phyloP scores from a whole-genome alignment of 2,888 invertebrate genomes.

The Vesta saturnalis region DNA sequence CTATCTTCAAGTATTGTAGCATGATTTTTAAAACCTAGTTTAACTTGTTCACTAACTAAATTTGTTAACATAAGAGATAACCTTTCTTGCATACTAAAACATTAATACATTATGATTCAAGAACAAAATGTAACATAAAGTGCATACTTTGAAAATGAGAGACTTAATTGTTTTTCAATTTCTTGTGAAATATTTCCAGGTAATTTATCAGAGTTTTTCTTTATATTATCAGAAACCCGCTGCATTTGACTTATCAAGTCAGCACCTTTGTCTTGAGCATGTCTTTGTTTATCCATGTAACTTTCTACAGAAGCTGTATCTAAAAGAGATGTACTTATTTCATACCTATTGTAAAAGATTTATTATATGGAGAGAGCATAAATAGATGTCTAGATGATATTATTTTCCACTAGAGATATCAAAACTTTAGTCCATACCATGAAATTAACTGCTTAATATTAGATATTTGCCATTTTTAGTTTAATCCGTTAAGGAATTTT shows the following conservation, averaged over 20 bases:
- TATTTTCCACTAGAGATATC: too few relatives aligned
- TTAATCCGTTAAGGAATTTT: too few relatives aligned
- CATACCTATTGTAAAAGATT: neutral
- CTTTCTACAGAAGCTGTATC: slow-evolving; percentile 61
- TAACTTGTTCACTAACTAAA: slow-evolving; percentile 61
- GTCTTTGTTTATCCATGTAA: slow-evolving; percentile 61
- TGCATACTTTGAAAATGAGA: slow-evolving; percentile 56
- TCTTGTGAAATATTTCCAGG: slow-evolving; percentile 53
- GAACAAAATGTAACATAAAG: too few relatives aligned
- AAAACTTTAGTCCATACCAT: too few relatives aligned
- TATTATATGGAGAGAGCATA: too few relatives aligned
- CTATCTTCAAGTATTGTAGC: slow-evolving; percentile 68
- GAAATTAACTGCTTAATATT: too few relatives aligned
- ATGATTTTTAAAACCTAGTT: slow-evolving; percentile 68
- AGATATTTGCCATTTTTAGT: too few relatives aligned
- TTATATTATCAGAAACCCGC: slow-evolving; percentile 57
- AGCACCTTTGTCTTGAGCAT: slow-evolving; percentile 60
- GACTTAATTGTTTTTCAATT: slow-evolving; percentile 57
- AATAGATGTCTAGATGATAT: too few relatives aligned
- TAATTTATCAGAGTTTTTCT: slow-evolving; percentile 57
- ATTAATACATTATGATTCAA: neutral
- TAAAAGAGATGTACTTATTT: slow-evolving; percentile 38
- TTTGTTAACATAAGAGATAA: slow-evolving; percentile 58
- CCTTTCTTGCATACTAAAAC: slow-evolving; percentile 59
- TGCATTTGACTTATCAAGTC: slow-evolving; percentile 61